phyloP scores from a whole-genome alignment of 2,113 vertebrate genomes.

The Onychostoma macrolepis region DNA sequence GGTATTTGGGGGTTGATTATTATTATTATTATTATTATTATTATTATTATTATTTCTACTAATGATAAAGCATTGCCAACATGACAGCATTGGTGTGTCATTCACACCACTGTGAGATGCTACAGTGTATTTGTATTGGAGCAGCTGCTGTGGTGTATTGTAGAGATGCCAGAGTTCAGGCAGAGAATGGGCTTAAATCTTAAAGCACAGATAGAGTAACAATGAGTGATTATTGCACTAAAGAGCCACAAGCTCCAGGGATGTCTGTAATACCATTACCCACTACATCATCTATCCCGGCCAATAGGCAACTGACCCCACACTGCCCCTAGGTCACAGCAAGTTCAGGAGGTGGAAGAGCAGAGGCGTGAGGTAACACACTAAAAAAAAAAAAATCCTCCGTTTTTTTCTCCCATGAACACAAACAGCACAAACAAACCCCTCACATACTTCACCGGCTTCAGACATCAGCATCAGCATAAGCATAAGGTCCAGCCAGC shows the following conservation, averaged over 20 bases:
- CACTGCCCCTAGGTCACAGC: slow-evolving; percentile 71
- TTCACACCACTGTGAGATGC: background rate
- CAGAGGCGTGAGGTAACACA: slow-evolving; percentile 53
- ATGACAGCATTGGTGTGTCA: background rate
- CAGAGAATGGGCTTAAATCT: slow-evolving; percentile 56
- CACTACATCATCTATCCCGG: slow-evolving; percentile 73
- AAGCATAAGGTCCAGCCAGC: slow-evolving; percentile 28
- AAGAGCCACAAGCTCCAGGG: slow-evolving; percentile 75
- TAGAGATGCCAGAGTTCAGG: slow-evolving; percentile 44
- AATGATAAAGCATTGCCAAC: too few species aligned
- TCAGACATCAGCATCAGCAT: background rate
- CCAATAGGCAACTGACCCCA: slow-evolving; percentile 79
- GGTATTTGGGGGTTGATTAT: too few species aligned
- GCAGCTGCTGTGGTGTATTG: slow-evolving; percentile 36
- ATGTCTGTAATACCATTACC: slow-evolving; percentile 76
- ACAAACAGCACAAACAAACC: background rate
- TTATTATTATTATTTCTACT: background rate
- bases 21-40: background rate
- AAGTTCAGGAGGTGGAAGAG: slow-evolving; percentile 70
- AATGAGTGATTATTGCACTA: slow-evolving; percentile 79
- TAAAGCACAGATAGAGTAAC: slow-evolving; percentile 74
- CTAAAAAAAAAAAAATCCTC: slow-evolving; percentile 24
- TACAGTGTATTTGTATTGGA: slow-evolving; percentile 1
- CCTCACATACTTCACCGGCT: slow-evolving; percentile 11
- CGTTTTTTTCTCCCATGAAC: slow-evolving; percentile 18